Conservation (phyloP, 1,140 invertebrate species). For the Delia radicum region DNA sequence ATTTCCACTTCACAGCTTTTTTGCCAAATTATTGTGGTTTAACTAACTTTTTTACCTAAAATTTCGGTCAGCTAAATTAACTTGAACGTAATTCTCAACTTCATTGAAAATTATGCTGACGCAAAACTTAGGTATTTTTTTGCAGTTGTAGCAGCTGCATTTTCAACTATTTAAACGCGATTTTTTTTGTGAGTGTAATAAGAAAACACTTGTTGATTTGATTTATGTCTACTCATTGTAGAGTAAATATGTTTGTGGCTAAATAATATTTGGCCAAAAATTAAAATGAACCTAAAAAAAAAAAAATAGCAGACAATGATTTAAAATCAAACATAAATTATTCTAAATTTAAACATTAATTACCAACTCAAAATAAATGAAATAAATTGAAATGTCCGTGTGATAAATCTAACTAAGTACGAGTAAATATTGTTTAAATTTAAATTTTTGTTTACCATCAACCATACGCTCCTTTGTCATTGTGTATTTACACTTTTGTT, state of each 20-base stretch:
- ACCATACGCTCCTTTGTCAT: slow-evolving; percentile 50
- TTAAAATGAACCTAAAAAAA: background rate
- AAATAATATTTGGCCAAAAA: background rate
- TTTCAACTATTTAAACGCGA: too few relatives aligned
- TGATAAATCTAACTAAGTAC: too few relatives aligned
- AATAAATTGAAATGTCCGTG: background rate
- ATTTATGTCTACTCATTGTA: background rate
- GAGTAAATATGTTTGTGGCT: background rate
- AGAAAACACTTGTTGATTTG: background rate
- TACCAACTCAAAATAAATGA: background rate
- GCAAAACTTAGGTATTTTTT: too few relatives aligned
- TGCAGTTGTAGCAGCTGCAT: too few relatives aligned
- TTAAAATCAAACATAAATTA: background rate
- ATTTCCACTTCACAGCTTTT: too few relatives aligned
- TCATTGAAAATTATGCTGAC: too few relatives aligned
- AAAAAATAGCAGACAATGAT: background rate
- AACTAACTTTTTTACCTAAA: too few relatives aligned
- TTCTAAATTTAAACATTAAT: background rate
- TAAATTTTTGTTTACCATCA: slow-evolving; percentile 49
- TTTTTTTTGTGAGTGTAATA: too few relatives aligned
- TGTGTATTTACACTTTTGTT: slow-evolving; percentile 52
- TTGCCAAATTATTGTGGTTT: too few relatives aligned
- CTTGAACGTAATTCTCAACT: too few relatives aligned
- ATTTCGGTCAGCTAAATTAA: too few relatives aligned
- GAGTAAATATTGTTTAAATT: too few relatives aligned